These are phyloP conservation scores for Synanthedon tipuliformis DNA, from an alignment of 2,888 invertebrate species.

Conservation along the genomic window DNA sequence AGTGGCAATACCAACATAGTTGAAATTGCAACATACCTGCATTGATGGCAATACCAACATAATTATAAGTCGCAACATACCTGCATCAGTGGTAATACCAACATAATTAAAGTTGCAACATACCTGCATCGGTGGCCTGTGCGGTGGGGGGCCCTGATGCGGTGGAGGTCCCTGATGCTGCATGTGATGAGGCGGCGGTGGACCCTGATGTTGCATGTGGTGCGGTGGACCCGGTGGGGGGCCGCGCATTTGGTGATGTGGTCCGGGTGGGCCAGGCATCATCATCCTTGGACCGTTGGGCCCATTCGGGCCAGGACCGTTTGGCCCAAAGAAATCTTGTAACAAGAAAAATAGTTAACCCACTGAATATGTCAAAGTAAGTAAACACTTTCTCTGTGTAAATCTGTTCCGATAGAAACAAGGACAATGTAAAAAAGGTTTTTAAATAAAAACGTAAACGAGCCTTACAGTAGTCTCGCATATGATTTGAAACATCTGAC, in stretches of 20 bases:
- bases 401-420: too few relatives aligned
- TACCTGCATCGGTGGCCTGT: constrained; percentile 73
- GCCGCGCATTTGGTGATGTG: constrained; percentile 52
- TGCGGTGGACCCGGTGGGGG: constrained; percentile 53
- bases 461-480: too few relatives aligned
- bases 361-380: too few relatives aligned
- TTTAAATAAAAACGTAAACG: too few relatives aligned
- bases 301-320: constrained; percentile 60
- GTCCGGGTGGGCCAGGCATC: constrained; percentile 40
- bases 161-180: constrained; percentile 67
- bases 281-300: constrained; percentile 58
- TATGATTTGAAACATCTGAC: too few relatives aligned
- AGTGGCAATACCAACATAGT: too few relatives aligned
- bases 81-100: too few relatives aligned
- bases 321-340: constrained; percentile 60
- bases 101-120: background rate
- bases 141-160: constrained; percentile 65
- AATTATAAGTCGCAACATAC: too few relatives aligned
- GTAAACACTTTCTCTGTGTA: too few relatives aligned
- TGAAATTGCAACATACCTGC: constrained; percentile 35
- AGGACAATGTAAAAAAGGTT: too few relatives aligned
- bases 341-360: too few relatives aligned
- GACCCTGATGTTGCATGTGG: constrained; percentile 59
- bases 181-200: constrained; percentile 52
- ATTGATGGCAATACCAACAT: constrained; percentile 53